These are phyloP conservation scores for Isaurus tuberculatus DNA, from an alignment of 92 coral and sea anemone species.

Conservation along the genomic window DNA sequence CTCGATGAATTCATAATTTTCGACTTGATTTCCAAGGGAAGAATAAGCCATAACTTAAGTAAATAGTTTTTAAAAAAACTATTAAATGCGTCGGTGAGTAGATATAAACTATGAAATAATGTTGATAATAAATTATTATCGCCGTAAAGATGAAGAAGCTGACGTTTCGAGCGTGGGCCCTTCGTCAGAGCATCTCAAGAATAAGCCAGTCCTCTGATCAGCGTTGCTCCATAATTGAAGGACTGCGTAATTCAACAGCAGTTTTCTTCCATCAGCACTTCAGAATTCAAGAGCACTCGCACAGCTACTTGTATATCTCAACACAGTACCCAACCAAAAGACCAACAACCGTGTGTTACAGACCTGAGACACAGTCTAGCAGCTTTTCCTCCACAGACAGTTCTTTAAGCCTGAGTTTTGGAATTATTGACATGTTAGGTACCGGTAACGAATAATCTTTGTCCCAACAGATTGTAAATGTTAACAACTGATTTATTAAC, in stretches of 20 bases:
- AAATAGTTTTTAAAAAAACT: no score
- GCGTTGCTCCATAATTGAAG: neutral
- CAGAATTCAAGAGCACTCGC: constrained; percentile 60
- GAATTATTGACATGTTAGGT: neutral
- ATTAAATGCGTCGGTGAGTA: no score
- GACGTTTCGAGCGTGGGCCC: no score
- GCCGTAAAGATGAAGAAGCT: no score
- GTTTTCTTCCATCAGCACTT: neutral
- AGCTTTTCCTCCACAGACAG: constrained; percentile 23
- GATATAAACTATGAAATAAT: no score
- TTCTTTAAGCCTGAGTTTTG: constrained; percentile 9
- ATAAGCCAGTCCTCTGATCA: constrained; percentile 3
- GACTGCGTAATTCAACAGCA: neutral
- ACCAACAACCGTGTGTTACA: constrained; percentile 15
- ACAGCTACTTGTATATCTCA: constrained; percentile 45
- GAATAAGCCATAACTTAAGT: no score
- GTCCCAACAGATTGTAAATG: neutral
- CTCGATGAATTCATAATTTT: neutral
- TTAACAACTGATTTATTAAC: neutral
- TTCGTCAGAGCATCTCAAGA: no score
- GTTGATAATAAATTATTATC: no score
- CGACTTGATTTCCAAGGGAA: neutral
- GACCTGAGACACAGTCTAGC: constrained; percentile 7
- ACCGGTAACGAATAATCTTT: neutral
- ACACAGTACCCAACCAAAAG: constrained; percentile 51